Conservation (phyloP, 35 echinoderm and acorn worm genomes). For the Apostichopus californicus region DNA sequence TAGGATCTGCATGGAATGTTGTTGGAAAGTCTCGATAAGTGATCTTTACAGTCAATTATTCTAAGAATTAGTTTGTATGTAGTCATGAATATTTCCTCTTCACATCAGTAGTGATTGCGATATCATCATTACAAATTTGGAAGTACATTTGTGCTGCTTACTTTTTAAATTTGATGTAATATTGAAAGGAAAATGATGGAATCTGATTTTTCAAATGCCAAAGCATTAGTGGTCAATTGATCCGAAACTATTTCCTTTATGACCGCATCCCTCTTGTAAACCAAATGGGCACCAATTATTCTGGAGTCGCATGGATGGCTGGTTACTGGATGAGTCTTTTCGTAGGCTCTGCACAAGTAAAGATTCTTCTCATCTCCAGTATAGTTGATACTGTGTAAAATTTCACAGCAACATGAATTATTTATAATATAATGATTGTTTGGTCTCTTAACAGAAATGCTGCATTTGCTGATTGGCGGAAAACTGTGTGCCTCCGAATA, state of each 20-base stretch:
- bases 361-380: neutral
- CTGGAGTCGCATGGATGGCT: slow-evolving; percentile 1
- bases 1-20: too few species aligned
- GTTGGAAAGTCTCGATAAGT: too few species aligned
- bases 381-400: neutral
- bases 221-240: neutral
- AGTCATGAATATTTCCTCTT: too few species aligned
- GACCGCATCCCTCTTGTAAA: neutral
- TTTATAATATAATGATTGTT: too few species aligned
- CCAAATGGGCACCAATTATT: slow-evolving; percentile 12
- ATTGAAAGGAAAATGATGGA: neutral
- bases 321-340: neutral
- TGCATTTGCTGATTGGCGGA: too few species aligned
- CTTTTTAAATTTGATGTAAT: neutral
- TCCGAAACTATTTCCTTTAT: neutral
- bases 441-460: too few species aligned
- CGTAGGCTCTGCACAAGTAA: slow-evolving; percentile 29
- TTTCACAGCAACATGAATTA: neutral
- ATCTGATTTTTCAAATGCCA: neutral
- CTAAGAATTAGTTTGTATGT: too few species aligned
- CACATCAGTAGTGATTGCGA: too few species aligned
- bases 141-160: neutral
- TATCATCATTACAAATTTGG: too few species aligned
- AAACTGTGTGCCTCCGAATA: neutral
- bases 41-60: too few species aligned